These are phyloP conservation scores for Eilema caniola DNA, from an alignment of 2,888 invertebrate genomes.

Conservation along the genomic window DNA sequence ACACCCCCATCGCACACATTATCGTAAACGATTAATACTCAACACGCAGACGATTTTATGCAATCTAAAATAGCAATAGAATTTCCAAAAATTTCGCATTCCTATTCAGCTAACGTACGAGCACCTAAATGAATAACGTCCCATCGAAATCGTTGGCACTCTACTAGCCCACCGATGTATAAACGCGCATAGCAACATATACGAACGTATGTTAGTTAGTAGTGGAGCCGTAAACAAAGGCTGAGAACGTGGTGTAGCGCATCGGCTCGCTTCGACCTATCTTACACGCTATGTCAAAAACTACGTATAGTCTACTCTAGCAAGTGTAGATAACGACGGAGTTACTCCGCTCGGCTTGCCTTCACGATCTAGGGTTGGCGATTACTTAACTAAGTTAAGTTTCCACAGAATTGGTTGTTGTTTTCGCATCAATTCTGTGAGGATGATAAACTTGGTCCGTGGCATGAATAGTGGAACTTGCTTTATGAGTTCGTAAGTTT, in stretches of 20 bases:
- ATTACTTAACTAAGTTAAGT: conserved; percentile 21
- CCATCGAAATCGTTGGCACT: conserved; percentile 41
- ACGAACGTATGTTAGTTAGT: conserved; percentile 26
- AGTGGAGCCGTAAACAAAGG: conserved; percentile 57
- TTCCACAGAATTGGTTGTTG: conserved; percentile 16
- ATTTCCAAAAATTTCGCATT: conserved; percentile 32
- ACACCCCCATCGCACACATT: too few species aligned
- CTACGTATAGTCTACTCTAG: conserved; percentile 42
- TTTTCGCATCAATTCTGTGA: conserved; percentile 19
- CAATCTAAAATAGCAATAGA: conserved; percentile 32
- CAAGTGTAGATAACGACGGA: conserved; percentile 48
- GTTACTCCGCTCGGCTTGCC: conserved; percentile 38
- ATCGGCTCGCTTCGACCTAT: conserved; percentile 67
- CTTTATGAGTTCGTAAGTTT: conserved; percentile 1
- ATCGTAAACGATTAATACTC: conserved; percentile 19
- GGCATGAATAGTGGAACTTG: conserved; percentile 14
- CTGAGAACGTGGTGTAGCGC: conserved; percentile 52
- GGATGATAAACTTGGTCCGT: conserved; percentile 14
- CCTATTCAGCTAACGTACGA: conserved; percentile 30
- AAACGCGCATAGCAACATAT: conserved; percentile 47
- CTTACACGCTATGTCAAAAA: conserved; percentile 52
- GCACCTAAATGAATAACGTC: conserved; percentile 45
- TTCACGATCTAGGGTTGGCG: conserved; percentile 45
- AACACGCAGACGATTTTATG: conserved; percentile 21
- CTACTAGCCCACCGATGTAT: conserved; percentile 31